Base-by-base conservation (phyloP, 2,113 vertebrate species). In the Tautogolabrus adspersus region DNA sequence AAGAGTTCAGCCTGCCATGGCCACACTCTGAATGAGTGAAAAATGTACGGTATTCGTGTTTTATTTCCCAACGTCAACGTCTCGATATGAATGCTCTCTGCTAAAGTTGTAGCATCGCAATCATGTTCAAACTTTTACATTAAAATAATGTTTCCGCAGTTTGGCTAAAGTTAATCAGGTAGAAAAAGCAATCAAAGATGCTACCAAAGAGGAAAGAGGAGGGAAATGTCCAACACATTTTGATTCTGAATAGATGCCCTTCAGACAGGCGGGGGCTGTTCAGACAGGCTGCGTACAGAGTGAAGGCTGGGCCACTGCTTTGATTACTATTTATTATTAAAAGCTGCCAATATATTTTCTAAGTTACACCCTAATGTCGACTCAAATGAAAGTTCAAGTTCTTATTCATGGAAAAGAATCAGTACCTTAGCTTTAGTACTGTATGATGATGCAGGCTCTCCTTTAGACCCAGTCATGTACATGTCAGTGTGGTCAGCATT, bases 251-350 rank as follows among this genome's bases (percentile, higher is more conserved):
- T 23, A 52, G 64, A 73, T 67, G 54, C 10, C 40, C 37, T 51
- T 73, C 60, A 70, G 69, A 56, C 52, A 30, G 34, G 8, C 46
- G 52, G 30, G 16, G 5, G 16, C 47, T 59, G 13, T 46, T 59
- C 54, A 40, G 34, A 47, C 10, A 7, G 46, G 69, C 59, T 22
- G 44, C 54, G 23, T n/a, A 23, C 37, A 60, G 3, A 80, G 51
- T 3, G 22, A 61, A 63, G 26, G 19, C 80, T 23, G 55, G n/a
- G n/a, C 46, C 12, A 11, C 59, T 46, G 30, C 67, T 57, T 18
- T 68, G 21, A 80, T 79, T 55, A 26, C 15, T 64, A 16, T 77
- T 71, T 68, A 51, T 72, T 72, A 15, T 62, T 21, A 44, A 52
- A 42, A 70, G 30, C 67, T 70, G 72, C 64, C 63, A 16, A 34